A percentile compares a stretch with the other conserved stretches of the same genome.
Evolutionary conservation across 2,888 invertebrate species (phyloP).

Genomic region (Nineta flava): DNA sequence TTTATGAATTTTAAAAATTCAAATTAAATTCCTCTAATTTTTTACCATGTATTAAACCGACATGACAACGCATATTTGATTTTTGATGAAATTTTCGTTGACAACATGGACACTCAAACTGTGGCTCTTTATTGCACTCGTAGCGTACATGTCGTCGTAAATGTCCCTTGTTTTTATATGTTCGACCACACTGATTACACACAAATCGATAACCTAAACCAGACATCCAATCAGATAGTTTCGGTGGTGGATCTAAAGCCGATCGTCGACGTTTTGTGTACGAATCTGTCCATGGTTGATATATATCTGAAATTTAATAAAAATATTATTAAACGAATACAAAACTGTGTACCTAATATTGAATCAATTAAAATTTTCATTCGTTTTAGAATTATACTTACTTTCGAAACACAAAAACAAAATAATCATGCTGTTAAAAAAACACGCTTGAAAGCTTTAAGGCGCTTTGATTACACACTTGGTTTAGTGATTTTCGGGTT

Average conservation of each 20-base stretch:
- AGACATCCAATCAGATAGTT: background rate
- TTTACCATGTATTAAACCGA: conserved; percentile 2
- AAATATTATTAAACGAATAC: no score
- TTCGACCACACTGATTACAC: conserved; percentile 1
- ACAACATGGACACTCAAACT: conserved; percentile 35
- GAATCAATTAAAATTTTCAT: no score
- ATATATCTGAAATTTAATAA: background rate
- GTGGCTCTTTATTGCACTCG: conserved; percentile 40
- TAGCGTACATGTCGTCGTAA: conserved; percentile 35
- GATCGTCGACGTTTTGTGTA: background rate
- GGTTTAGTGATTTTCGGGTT: no score
- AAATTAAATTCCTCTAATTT: background rate
- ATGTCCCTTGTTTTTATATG: conserved; percentile 6
- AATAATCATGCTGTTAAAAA: no score
- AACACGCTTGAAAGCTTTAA: no score
- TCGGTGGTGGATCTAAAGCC: background rate
- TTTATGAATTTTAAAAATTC: no score
- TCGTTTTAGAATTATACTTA: no score
- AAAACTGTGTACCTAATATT: no score
- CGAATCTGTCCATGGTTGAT: no score
- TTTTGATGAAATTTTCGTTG: conserved; percentile 16
- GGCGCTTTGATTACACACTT: no score
- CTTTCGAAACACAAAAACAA: no score
- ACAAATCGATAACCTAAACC: background rate
- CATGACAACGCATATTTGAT: conserved; percentile 14